These are phyloP conservation scores for Icerya purchasi DNA, from an alignment of 2,888 invertebrate species.

Conservation along the genomic window DNA sequence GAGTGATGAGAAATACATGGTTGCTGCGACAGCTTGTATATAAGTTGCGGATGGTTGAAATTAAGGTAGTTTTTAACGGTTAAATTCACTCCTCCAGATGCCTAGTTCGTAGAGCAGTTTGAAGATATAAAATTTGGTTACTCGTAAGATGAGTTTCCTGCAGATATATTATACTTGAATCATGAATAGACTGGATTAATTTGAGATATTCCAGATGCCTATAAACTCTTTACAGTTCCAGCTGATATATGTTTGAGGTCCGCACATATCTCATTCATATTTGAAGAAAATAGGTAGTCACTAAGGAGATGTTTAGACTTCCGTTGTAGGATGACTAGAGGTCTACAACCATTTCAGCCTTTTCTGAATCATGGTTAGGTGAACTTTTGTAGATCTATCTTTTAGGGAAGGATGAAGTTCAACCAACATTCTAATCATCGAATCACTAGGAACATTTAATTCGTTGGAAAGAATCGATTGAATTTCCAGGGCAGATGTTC, in stretches of 20 bases:
- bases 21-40: background rate
- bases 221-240: background rate
- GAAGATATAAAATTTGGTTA: background rate
- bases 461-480: background rate
- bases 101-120: background rate
- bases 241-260: background rate
- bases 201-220: background rate
- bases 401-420: constrained; percentile 1
- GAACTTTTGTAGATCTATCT: constrained; percentile 3
- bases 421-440: constrained; percentile 27
- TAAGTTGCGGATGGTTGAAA: background rate
- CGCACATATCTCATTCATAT: background rate
- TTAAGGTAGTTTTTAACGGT: background rate
- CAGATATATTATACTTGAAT: background rate
- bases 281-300: background rate
- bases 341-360: background rate
- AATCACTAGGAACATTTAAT: constrained; percentile 18
- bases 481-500: background rate
- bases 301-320: background rate
- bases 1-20: background rate
- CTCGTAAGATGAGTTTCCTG: background rate
- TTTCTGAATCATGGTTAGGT: background rate
- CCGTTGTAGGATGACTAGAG: background rate
- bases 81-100: background rate
- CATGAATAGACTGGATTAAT: background rate